Base-by-base conservation (phyloP, 2,888 invertebrate species). In the Stenodera caucasica region DNA sequence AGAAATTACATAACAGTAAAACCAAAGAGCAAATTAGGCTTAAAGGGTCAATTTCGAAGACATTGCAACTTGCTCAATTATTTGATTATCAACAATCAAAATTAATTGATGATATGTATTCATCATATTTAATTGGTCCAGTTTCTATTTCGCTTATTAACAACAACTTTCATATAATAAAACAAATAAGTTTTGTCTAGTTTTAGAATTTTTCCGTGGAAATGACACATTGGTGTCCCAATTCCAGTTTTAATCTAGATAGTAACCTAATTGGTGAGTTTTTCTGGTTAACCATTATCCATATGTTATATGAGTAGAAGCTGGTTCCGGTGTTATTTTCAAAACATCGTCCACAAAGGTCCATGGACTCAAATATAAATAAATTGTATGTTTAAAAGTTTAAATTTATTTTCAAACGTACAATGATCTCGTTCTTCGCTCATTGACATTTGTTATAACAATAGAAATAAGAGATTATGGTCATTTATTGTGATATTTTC, bases 371-470 rank as follows among this genome's bases (percentile, higher is more conserved):
- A 45, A 45, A 45, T 45, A 45, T 45, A 45, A 45, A 45, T 45
- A 45, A 45, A 45, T 45, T 45, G 12, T 45, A 18, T 32, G 11
- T 45, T 7, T 21, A n/a, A n/a, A 1, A 30, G 12, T 45, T 23
- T 23, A 45, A 23, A 12, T 21, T 18, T 45, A 45, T 45, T 23
- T 45, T 45, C 21, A 45, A 45, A 45, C 45, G 45, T 45, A 45
- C 45, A 45, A 45, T 45, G 45, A 45, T 45, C 45, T 45, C n/a
- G n/a, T 45, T 40, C 40, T 40, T 45, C 45, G 45, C 45, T 45
- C 45, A 45, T 45, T 45, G 45, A 45, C 45, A 45, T 45, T 45
- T 11, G 0, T 18, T 18, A 21, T 21, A 45, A 45, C 21, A 45
- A 45, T n/a, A 45, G n/a, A 23, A 7, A 7, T n/a, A 4, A 33